Evolutionary conservation across 1,140 invertebrate genomes (phyloP).

Genomic region (Lithobius niger): DNA sequence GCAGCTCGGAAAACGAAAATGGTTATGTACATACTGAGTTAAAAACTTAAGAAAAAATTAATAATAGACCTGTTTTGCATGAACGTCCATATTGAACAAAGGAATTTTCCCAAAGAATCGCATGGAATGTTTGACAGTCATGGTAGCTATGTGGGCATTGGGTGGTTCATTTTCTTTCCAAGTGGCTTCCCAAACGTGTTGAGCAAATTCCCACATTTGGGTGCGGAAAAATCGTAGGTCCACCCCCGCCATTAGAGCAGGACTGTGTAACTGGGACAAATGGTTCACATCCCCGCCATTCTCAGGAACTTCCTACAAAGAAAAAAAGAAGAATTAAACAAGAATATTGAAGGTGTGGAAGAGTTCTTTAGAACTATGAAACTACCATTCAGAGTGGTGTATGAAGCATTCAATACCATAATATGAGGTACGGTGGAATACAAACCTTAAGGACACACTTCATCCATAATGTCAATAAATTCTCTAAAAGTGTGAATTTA

Average conservation of each 20-base stretch:
- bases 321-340: too few species aligned
- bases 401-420: too few species aligned
- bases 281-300: conserved; percentile 79
- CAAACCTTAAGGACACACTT: too few species aligned
- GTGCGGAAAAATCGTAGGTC: conserved; percentile 27
- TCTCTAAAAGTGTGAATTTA: too few species aligned
- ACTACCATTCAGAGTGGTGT: too few species aligned
- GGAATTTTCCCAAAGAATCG: conserved; percentile 39
- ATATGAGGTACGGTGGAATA: too few species aligned
- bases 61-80: conserved; percentile 39
- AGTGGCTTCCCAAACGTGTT: conserved; percentile 31
- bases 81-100: conserved; percentile 39
- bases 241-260: conserved; percentile 41
- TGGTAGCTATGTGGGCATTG: conserved; percentile 42
- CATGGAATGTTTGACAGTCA: conserved; percentile 43
- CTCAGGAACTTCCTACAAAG: conserved; percentile 69
- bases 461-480: too few species aligned
- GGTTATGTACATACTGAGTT: too few species aligned
- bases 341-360: too few species aligned
- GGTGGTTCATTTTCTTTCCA: conserved; percentile 30
- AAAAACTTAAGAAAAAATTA: neutral
- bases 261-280: conserved; percentile 55
- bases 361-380: too few species aligned
- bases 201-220: conserved; percentile 27
- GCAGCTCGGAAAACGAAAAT: too few species aligned